Percentiles rank a stretch among this genome's conserved stretches.
These are phyloP conservation scores for Drosophila willistoni DNA, from an alignment of 1,140 invertebrate species.

Conservation along the genomic window DNA sequence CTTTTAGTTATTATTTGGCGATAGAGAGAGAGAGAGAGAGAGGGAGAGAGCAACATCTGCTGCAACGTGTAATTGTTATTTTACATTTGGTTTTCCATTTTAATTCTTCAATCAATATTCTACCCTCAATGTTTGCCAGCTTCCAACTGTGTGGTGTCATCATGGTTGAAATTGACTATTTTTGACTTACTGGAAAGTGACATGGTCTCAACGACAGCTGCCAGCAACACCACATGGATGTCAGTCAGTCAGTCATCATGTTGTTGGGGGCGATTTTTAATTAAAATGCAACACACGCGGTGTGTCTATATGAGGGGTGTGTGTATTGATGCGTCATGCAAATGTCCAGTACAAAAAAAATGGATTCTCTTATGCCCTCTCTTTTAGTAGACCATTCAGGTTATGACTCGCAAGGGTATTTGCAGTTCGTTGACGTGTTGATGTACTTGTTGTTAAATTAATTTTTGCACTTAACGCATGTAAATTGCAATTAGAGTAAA, in stretches of 20 bases:
- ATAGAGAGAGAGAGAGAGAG: not conserved
- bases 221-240: conserved; percentile 20
- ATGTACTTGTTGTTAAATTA: conserved; percentile 60
- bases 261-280: conserved; percentile 60
- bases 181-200: conserved; percentile 44
- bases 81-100: not conserved
- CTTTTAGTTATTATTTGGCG: not conserved
- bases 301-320: conserved; percentile 5
- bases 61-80: not conserved
- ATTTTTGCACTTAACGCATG: conserved; percentile 74
- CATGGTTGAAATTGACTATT: conserved; percentile 54
- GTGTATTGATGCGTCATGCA: conserved; percentile 41
- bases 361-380: conserved; percentile 21
- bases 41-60: not conserved
- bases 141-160: conserved; percentile 14
- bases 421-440: conserved; percentile 14
- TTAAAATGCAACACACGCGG: conserved; percentile 74
- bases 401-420: not conserved
- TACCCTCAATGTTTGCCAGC: not conserved
- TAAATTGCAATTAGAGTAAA: conserved; percentile 65
- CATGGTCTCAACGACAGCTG: conserved; percentile 35
- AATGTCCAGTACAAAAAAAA: conserved; percentile 40
- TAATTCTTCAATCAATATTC: conserved; percentile 2
- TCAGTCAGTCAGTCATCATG: conserved; percentile 1
- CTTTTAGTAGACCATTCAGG: no score